A percentile compares a stretch with the other conserved stretches of the same genome.
Conservation (phyloP, 2,113 vertebrate genomes). For the Plectropomus leopardus region DNA sequence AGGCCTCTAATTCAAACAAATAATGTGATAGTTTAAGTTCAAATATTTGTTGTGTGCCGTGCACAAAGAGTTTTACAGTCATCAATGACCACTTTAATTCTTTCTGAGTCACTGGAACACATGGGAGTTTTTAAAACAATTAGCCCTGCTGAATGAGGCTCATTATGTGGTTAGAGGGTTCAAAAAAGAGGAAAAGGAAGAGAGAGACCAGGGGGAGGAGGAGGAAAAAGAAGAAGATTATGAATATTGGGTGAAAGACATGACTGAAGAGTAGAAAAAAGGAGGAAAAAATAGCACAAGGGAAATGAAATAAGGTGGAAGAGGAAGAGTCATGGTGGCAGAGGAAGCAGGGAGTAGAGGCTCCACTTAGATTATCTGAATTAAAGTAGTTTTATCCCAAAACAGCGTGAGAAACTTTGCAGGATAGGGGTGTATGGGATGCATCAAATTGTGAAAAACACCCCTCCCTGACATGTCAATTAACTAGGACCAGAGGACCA, state of each 20-base stretch:
- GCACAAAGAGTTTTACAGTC: constrained; percentile 15
- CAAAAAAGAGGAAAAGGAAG: constrained; percentile 71
- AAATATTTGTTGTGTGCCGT: background rate
- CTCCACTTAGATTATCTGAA: constrained; percentile 33
- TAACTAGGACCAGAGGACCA: constrained; percentile 15
- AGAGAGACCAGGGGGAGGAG: constrained; percentile 4
- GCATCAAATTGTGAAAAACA: constrained; percentile 53
- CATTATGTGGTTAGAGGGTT: constrained; percentile 79
- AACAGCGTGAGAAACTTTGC: constrained; percentile 33
- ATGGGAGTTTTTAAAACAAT: constrained; percentile 83
- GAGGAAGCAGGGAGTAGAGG: background rate
- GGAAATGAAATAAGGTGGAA: background rate
- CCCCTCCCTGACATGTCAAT: constrained; percentile 45
- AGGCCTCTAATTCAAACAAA: background rate
- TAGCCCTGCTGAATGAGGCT: constrained; percentile 67
- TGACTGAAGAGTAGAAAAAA: background rate
- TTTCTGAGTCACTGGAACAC: constrained; percentile 59
- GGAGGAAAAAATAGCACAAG: background rate
- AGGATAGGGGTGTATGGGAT: constrained; percentile 46
- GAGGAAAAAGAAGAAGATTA: background rate
- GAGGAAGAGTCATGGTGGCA: background rate
- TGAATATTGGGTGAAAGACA: constrained; percentile 9
- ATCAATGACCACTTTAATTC: constrained; percentile 33
- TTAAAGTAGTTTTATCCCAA: constrained; percentile 29
- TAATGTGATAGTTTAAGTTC: background rate